Conservation (phyloP, 1,140 invertebrate genomes). For the Drosophila baimaii region DNA sequence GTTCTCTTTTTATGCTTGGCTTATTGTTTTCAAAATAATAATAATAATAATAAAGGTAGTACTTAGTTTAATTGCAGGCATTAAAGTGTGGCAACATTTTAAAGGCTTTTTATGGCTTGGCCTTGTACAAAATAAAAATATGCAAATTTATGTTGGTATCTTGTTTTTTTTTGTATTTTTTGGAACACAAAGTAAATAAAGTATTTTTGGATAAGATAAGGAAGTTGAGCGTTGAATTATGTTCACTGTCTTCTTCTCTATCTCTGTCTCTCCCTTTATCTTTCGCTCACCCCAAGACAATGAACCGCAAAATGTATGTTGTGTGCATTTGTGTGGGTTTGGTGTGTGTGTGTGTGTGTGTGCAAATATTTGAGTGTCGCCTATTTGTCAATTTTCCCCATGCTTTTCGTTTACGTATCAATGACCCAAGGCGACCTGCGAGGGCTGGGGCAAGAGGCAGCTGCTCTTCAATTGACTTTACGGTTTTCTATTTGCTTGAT, state of each 20-base stretch:
- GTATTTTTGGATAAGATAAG: constrained; percentile 24
- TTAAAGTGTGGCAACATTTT: constrained; percentile 21
- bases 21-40: constrained; percentile 11
- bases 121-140: constrained; percentile 1
- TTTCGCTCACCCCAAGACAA: neutral
- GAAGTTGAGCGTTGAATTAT: neutral
- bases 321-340: neutral
- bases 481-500: constrained; percentile 33
- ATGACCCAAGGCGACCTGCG: constrained; percentile 54
- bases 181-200: constrained; percentile 2
- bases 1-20: constrained; percentile 6
- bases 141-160: constrained; percentile 15
- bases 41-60: neutral
- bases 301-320: constrained; percentile 12
- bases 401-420: constrained; percentile 53
- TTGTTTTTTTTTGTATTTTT: too few relatives aligned
- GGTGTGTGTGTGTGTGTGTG: constrained; percentile 32
- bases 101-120: neutral
- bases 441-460: too few relatives aligned
- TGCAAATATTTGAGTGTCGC: constrained; percentile 56
- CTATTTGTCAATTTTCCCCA: constrained; percentile 57
- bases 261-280: neutral
- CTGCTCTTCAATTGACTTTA: constrained; percentile 37
- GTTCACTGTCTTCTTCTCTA: constrained; percentile 9
- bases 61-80: constrained; percentile 16